Conservation (phyloP, 2,113 vertebrate species). For the Phocoena sinus region DNA sequence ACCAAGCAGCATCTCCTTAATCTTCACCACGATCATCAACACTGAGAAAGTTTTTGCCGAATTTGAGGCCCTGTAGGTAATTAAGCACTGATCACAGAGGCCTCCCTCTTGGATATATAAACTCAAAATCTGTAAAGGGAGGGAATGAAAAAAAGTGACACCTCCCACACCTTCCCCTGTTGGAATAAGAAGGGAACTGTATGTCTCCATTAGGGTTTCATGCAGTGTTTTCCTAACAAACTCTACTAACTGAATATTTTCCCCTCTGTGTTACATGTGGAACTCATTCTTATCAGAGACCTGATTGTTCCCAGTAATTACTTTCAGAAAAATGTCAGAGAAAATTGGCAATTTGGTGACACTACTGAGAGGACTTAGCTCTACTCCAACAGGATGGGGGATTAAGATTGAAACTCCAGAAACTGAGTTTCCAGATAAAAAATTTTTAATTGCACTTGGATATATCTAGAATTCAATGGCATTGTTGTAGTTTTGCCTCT, state of each 20-base stretch:
- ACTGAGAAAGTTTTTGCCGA: neutral
- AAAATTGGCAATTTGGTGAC: neutral
- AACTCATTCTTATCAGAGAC: neutral
- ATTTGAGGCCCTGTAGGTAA: neutral
- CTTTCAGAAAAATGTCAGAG: neutral
- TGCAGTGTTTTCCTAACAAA: neutral
- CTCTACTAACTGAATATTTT: neutral
- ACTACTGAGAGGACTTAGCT: neutral
- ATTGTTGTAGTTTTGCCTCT: neutral
- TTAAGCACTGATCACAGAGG: neutral
- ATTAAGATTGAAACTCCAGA: constrained; percentile 17
- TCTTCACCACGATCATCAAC: neutral
- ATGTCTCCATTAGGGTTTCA: neutral
- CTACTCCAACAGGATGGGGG: neutral
- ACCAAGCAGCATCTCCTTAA: neutral
- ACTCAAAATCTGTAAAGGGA: neutral
- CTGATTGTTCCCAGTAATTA: neutral
- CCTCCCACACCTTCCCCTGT: neutral
- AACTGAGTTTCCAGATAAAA: neutral
- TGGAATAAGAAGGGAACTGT: neutral
- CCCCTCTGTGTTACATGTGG: neutral
- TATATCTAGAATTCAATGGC: neutral
- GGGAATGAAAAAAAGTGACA: neutral
- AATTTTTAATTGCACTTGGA: neutral
- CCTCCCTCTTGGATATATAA: neutral